These are phyloP conservation scores for Alfaro cultratus DNA, from an alignment of 2,797 vertebrate species.

Conservation along the genomic window DNA sequence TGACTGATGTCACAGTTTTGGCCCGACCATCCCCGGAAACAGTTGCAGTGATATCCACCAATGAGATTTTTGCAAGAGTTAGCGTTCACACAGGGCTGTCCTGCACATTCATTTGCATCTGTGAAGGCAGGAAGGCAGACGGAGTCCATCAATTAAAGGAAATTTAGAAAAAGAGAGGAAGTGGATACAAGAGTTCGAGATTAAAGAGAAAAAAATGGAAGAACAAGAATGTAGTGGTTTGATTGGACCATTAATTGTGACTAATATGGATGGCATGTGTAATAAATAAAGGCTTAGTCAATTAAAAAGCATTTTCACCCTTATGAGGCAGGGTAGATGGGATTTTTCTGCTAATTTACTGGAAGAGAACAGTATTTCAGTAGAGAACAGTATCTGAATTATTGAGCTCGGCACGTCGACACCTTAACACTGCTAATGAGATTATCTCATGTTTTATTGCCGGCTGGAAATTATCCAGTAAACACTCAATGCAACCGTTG, in stretches of 20 bases:
- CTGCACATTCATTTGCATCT: slow-evolving; percentile 98
- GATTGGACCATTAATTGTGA: neutral
- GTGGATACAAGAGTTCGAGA: slow-evolving; percentile 24
- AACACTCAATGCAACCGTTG: neutral
- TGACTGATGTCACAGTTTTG: slow-evolving; percentile 98
- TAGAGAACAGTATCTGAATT: too few relatives aligned
- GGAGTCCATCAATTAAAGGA: slow-evolving; percentile 50
- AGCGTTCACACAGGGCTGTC: slow-evolving; percentile 93
- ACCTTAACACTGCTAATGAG: neutral
- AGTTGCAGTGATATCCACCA: slow-evolving; percentile 99
- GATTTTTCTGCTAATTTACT: neutral
- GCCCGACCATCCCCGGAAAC: slow-evolving; percentile 96
- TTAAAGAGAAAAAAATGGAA: neutral
- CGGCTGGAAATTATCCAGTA: neutral
- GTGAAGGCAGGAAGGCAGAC: slow-evolving; percentile 77
- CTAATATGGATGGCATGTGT: neutral
- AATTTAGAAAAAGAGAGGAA: slow-evolving; percentile 15
- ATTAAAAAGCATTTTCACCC: neutral
- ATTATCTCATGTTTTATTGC: neutral
- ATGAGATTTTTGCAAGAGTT: slow-evolving; percentile 99
- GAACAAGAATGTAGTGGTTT: neutral
- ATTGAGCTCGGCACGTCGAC: neutral
- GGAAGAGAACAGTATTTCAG: neutral
- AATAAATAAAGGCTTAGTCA: neutral
- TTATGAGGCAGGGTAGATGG: neutral